A percentile compares a stretch with the other conserved stretches of the same genome.
Conservation (phyloP, 30 jellyfish, hydroid and myxozoan genomes). For the Hydra vulgaris region DNA sequence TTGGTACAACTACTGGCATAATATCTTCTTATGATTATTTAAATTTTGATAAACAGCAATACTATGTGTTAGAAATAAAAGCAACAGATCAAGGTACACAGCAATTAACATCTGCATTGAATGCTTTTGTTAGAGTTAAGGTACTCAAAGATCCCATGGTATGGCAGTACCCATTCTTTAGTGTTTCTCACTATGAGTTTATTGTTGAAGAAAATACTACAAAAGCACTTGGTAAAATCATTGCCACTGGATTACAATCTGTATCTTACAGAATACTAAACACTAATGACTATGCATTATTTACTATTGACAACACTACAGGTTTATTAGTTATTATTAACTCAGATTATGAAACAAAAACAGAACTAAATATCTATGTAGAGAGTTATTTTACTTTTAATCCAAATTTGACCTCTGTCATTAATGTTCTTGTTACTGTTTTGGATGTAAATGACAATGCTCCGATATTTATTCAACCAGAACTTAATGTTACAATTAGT, state of each 20-base stretch:
- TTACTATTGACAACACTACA: slow-evolving; percentile 32
- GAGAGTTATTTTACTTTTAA: slow-evolving; percentile 38
- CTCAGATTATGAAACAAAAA: slow-evolving; percentile 48
- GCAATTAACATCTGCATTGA: background rate
- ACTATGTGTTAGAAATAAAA: background rate
- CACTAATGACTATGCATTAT: background rate
- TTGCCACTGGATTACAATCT: background rate
- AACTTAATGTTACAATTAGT: slow-evolving; percentile 31
- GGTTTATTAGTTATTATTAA: slow-evolving; percentile 32
- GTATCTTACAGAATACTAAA: slow-evolving; percentile 7
- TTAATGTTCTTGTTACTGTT: slow-evolving; percentile 41
- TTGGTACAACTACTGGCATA: slow-evolving; percentile 49
- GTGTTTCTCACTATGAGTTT: slow-evolving; percentile 2
- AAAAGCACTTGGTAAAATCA: slow-evolving; percentile 2
- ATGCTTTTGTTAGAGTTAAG: slow-evolving; percentile 10
- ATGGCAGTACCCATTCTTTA: background rate
- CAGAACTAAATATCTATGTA: slow-evolving; percentile 31
- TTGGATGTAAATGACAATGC: slow-evolving; percentile 71
- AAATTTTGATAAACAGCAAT: slow-evolving; percentile 37
- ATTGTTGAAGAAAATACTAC: slow-evolving; percentile 7
- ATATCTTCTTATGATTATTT: slow-evolving; percentile 36
- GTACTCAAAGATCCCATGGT: slow-evolving; percentile 7
- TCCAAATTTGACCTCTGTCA: slow-evolving; percentile 39
- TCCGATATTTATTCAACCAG: slow-evolving; percentile 45
- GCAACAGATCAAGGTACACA: slow-evolving; percentile 17